Evolutionary conservation across 2,797 vertebrate species (phyloP).

Genomic region (Sus cebifrons): DNA sequence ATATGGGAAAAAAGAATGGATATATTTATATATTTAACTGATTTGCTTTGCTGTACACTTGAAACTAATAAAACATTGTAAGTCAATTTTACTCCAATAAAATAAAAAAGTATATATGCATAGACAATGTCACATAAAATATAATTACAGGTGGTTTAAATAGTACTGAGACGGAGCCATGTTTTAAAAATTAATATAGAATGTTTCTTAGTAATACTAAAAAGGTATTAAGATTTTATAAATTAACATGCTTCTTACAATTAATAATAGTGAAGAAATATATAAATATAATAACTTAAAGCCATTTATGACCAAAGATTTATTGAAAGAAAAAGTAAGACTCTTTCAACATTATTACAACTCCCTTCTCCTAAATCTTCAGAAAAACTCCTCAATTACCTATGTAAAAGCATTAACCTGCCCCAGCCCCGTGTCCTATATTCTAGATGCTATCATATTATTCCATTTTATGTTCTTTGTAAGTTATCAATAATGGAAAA

Average conservation of each 20-base stretch:
- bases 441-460: not conserved
- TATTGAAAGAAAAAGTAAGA: not conserved
- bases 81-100: too few species aligned
- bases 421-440: not conserved
- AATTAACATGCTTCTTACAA: not conserved
- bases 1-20: too few species aligned
- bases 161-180: not conserved
- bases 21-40: too few species aligned
- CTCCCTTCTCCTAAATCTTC: not conserved
- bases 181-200: slow-evolving; percentile 5
- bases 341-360: not conserved
- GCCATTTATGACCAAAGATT: not conserved
- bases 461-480: not conserved
- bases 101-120: not conserved
- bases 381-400: not conserved
- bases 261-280: not conserved
- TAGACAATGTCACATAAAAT: slow-evolving; percentile 3
- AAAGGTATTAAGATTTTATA: not conserved
- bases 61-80: too few species aligned
- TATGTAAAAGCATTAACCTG: not conserved
- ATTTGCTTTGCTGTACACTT: too few species aligned
- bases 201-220: not conserved
- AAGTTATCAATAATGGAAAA: not conserved
- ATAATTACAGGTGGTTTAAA: not conserved
- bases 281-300: not conserved